phyloP scores from a whole-genome alignment of 2,888 invertebrate genomes.

The Ormyrus nitidulus region DNA sequence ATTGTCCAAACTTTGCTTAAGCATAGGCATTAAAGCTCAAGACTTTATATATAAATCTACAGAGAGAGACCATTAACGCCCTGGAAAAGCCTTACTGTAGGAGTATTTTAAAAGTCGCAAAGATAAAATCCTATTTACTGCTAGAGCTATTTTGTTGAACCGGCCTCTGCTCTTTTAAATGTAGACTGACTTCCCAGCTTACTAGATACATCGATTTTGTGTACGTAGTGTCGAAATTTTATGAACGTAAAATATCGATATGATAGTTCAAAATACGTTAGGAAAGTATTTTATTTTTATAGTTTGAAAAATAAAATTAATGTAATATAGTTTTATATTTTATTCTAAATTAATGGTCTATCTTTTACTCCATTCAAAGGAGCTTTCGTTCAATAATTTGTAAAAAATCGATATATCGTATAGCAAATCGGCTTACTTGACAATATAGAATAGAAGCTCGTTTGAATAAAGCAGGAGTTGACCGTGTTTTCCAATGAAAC shows the following conservation, averaged over 20 bases:
- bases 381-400: background rate
- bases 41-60: conserved; percentile 3
- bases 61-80: conserved; percentile 6
- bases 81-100: background rate
- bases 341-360: background rate
- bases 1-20: conserved; percentile 18
- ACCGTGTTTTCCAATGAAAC: no score
- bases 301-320: background rate
- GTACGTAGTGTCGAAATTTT: conserved; percentile 12
- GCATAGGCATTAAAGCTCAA: background rate
- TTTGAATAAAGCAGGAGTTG: no score
- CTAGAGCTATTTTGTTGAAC: background rate
- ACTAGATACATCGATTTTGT: conserved; percentile 25
- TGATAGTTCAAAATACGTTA: no score
- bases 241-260: background rate
- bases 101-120: background rate
- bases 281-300: no score
- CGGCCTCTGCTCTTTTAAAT: conserved; percentile 8
- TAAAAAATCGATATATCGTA: background rate
- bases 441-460: no score
- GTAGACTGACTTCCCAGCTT: conserved; percentile 10
- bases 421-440: no score
- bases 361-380: background rate
- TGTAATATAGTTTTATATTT: background rate
- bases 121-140: conserved; percentile 4